Evolutionary conservation across 2,888 invertebrate genomes (phyloP).

Genomic region (Pachliopta kotzebuea): DNA sequence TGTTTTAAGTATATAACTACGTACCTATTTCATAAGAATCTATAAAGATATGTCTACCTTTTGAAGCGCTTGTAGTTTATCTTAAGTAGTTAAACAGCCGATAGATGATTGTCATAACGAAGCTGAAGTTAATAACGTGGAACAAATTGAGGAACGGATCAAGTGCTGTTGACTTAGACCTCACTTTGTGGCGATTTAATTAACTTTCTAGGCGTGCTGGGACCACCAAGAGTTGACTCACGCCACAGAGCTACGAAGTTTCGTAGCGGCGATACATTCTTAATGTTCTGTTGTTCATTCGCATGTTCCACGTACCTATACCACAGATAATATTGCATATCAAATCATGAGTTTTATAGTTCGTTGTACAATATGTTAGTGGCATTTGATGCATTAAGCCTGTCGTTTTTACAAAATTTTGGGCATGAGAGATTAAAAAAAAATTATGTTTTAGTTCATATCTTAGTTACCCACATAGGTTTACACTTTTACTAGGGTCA

Average conservation of each 20-base stretch:
- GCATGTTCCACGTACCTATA: neutral
- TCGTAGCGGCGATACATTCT: constrained; percentile 37
- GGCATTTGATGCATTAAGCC: too few relatives aligned
- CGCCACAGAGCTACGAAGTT: constrained; percentile 36
- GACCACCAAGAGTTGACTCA: constrained; percentile 35
- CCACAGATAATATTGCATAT: neutral
- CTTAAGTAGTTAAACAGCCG: constrained; percentile 5
- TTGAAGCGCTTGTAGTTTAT: neutral
- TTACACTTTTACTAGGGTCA: too few relatives aligned
- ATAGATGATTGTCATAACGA: constrained; percentile 9
- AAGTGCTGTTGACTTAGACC: constrained; percentile 47
- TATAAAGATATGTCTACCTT: too few relatives aligned
- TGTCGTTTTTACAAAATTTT: too few relatives aligned
- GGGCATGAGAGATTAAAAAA: too few relatives aligned
- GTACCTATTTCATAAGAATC: too few relatives aligned
- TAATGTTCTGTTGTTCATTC: constrained; percentile 18
- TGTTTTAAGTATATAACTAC: too few relatives aligned
- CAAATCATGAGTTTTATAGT: too few relatives aligned
- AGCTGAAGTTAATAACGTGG: constrained; percentile 50
- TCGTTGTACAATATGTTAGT: too few relatives aligned
- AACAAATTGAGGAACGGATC: constrained; percentile 59
- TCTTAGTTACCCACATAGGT: too few relatives aligned
- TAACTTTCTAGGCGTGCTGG: constrained; percentile 57
- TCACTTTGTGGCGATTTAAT: constrained; percentile 63
- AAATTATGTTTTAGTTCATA: too few relatives aligned